Base-by-base conservation (phyloP, 2,888 invertebrate species). In the Brenthis hecate region DNA sequence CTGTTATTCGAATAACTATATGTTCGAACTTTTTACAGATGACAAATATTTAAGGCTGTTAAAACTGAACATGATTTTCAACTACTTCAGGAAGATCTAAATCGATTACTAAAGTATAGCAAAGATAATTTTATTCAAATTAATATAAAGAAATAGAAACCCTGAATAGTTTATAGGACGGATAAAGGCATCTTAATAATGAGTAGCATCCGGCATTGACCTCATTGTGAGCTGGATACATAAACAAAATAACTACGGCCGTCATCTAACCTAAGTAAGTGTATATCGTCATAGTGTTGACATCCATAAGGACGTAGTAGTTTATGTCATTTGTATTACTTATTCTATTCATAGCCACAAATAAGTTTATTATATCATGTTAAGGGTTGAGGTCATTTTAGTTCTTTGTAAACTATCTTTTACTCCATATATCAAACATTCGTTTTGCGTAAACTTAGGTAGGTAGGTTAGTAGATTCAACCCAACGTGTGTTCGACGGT, bases 171-270 rank as follows among this genome's bases (percentile, higher is more conserved):
- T 43, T 43, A 77, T 78, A 67, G 76, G 74, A 78, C 80, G 77
- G 79, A 80, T 78, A 77, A 76, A 77, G 78, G 74, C 76, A 78
- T 80, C 78, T 70, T 74, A 65, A 74, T 76, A 74, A 78, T 79
- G 80, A 85, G 85, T 84, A 84, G 78, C 79, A 80, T 78, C 76
- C 84, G 85, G 81, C 85, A 88, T 88, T 89, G 88, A 88, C 87
- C 85, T 74, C 78, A 83, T 85, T 88, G 80, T 76, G 79, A 79
- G 77, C 74, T 76, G 81, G 78, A 75, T 83, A 80, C 79, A 80
- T 84, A 84, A 85, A 84, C 82, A 86, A 85, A 84, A 73, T 79
- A 74, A 75, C 78, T 78, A 75, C 75, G 68, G 71, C 74, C 81
- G 80, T 78, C 66, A 55, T 58, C 79, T 74, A 72, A 73, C 72